Percentiles rank a stretch among this genome's conserved stretches.
phyloP scores from a whole-genome alignment of 2,797 vertebrate species.

The Margarornis squamiger region DNA sequence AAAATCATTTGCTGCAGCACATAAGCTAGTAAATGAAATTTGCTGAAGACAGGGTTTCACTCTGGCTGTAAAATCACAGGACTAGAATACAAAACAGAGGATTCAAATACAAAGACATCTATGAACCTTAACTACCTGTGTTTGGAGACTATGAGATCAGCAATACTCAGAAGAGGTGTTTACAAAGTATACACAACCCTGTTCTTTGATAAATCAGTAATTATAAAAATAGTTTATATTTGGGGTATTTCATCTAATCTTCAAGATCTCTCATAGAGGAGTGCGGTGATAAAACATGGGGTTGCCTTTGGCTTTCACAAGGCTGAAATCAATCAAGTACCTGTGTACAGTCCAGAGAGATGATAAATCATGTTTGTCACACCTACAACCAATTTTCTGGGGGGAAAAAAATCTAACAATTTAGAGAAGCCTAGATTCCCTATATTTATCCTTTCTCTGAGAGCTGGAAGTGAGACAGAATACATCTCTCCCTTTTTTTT shows the following conservation, averaged over 20 bases:
- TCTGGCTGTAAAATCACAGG: background rate
- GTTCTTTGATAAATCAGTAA: background rate
- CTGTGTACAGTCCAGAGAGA: background rate
- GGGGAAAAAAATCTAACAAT: background rate
- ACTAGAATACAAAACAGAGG: background rate
- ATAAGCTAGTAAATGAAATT: background rate
- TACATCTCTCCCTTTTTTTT: background rate
- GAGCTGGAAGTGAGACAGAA: background rate
- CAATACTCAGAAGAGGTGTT: background rate
- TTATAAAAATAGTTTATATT: background rate
- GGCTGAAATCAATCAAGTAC: background rate
- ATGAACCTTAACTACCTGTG: background rate
- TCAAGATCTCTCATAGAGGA: background rate
- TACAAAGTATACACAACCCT: background rate
- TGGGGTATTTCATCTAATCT: background rate
- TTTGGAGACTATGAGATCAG: background rate
- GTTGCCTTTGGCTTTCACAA: background rate
- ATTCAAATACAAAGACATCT: background rate
- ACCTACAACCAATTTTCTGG: background rate
- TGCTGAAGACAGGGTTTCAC: background rate
- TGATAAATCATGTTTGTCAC: background rate
- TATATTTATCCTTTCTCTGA: background rate
- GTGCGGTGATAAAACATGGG: background rate
- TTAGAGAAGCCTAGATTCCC: background rate
- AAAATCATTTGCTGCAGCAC: slow-evolving; percentile 5